Base-by-base conservation (phyloP, 2,888 invertebrate genomes). In the Cacoxenus indagator region DNA sequence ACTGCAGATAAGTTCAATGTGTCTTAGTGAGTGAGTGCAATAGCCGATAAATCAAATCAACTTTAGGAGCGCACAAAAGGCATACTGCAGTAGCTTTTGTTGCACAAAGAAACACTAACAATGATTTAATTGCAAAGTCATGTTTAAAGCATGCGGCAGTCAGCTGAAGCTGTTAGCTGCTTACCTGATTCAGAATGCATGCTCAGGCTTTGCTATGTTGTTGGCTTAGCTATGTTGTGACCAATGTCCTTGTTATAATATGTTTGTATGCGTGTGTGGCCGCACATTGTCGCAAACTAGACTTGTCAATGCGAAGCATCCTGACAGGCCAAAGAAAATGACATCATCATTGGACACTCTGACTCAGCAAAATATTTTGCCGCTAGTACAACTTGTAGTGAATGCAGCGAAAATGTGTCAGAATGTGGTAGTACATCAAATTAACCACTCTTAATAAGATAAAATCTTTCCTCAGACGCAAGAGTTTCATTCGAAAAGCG, bases 81-180 rank as follows among this genome's bases (percentile, higher is more conserved):
- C 24, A 43, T 45, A 4, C 61, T 45, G 22, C 61, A 62, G 11
- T 59, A 26, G 64, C 67, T 57, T 69, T 75, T 82, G 64, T 27
- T 14, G 11, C 24, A 64, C 24, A 26, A 26, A 24, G 27, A 55
- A n/a, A 37, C 29, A 31, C 54, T 54, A 75, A 76, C 78, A 85
- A 82, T 82, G 81, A 81, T 78, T 83, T 84, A 84, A 84, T 84
- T 84, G 85, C 83, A 82, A 80, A 85, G 82, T 85, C 84, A 80
- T 84, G 83, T 82, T 78, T 77, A 75, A n/a, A 73, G 70, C 24
- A 75, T 78, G 78, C 75, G 78, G 78, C 55, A 73, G 45, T n/a
- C 45, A 43, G 22, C 9, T 51, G 17, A 17, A 17, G 51, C 51
- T 51, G 51, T 9, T 17, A 22, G 11, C 14, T n/a, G 45, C n/a